phyloP scores from a whole-genome alignment of 2,113 vertebrate species.

The Thinocorus orbignyianus region DNA sequence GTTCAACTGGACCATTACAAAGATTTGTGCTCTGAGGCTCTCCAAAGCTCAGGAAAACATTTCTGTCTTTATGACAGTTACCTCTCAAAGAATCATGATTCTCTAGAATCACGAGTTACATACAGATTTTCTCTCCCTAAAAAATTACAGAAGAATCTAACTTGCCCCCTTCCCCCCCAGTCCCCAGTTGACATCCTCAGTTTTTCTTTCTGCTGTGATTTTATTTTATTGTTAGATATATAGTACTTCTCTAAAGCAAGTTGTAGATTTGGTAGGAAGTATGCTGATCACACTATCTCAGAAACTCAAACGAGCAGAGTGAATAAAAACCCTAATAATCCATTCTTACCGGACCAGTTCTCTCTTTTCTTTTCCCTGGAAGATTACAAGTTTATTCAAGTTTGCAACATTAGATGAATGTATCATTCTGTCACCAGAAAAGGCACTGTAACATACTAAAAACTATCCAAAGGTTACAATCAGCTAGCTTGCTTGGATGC shows the following conservation, averaged over 20 bases:
- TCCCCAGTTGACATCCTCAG: neutral
- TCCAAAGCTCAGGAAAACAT: neutral
- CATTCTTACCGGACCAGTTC: neutral
- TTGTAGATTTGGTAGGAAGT: neutral
- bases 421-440: neutral
- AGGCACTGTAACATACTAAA: neutral
- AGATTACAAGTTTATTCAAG: neutral
- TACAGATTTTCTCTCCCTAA: neutral
- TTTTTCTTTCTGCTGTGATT: neutral
- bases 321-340: neutral
- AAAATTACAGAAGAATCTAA: neutral
- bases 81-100: neutral
- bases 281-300: neutral
- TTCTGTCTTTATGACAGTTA: neutral
- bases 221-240: neutral
- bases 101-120: neutral
- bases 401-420: neutral
- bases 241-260: neutral
- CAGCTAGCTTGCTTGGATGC: neutral
- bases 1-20: constrained; percentile 12
- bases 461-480: neutral
- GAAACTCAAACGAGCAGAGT: neutral
- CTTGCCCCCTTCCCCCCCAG: neutral
- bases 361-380: neutral
- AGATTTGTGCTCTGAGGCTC: neutral